Conservation (phyloP, 2,797 vertebrate species). For the Silurus lanzhouensis region DNA sequence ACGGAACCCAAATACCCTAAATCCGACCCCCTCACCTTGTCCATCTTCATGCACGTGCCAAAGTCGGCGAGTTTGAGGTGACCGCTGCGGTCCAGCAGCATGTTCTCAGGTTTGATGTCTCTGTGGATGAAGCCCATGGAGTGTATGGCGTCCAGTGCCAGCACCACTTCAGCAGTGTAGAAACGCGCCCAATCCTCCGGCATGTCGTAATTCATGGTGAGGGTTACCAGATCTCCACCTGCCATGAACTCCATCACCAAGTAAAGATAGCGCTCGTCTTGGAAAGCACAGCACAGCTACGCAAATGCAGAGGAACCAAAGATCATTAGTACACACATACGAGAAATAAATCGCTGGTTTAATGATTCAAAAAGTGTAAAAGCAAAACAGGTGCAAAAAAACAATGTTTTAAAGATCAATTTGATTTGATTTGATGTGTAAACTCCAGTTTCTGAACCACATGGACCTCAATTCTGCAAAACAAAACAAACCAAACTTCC, state of each 20-base stretch:
- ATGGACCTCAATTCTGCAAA: too few relatives aligned
- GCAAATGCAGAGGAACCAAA: neutral
- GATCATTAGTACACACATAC: neutral
- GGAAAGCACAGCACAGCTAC: slow-evolving; percentile 95
- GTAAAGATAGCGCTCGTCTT: slow-evolving; percentile 91
- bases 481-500: too few relatives aligned
- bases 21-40: slow-evolving; percentile 75
- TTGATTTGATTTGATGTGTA: too few relatives aligned
- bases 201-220: slow-evolving; percentile 96
- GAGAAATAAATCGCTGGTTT: neutral
- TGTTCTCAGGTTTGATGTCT: slow-evolving; percentile 97
- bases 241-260: slow-evolving; percentile 99
- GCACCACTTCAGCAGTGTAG: slow-evolving; percentile 93
- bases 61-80: slow-evolving; percentile 98
- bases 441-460: too few relatives aligned
- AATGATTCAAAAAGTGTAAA: too few relatives aligned
- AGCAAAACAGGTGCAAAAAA: too few relatives aligned
- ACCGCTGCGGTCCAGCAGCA: slow-evolving; percentile 91
- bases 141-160: slow-evolving; percentile 95
- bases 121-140: slow-evolving; percentile 96
- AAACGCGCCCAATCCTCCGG: slow-evolving; percentile 95
- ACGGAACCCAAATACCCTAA: neutral
- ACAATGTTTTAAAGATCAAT: too few relatives aligned
- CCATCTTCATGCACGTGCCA: slow-evolving; percentile 99
- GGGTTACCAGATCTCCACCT: slow-evolving; percentile 94